A percentile compares a stretch with the other conserved stretches of the same genome.
phyloP scores from a whole-genome alignment of 2,113 vertebrate genomes.

The Saguinus midas region DNA sequence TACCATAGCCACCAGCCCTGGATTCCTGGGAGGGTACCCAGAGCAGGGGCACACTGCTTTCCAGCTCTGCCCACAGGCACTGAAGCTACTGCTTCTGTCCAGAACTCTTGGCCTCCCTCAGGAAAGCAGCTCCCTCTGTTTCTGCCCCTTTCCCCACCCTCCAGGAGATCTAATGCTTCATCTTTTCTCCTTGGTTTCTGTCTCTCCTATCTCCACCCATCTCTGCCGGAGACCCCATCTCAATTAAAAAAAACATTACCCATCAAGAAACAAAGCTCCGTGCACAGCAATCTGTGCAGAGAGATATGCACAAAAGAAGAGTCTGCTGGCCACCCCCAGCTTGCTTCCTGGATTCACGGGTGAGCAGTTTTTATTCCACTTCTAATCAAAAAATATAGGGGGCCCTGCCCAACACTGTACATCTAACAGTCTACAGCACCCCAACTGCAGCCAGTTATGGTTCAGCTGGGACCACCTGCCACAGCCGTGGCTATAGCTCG shows the following conservation, averaged over 20 bases:
- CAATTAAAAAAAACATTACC: neutral
- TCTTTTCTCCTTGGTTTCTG: neutral
- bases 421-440: neutral
- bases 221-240: neutral
- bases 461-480: neutral
- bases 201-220: neutral
- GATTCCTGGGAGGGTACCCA: neutral
- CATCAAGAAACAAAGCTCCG: neutral
- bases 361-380: neutral
- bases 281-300: neutral
- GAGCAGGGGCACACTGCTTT: neutral
- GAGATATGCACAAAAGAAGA: neutral
- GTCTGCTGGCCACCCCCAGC: neutral
- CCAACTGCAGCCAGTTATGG: neutral
- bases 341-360: neutral
- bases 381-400: too few species aligned
- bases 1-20: neutral
- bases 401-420: neutral
- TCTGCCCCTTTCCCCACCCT: neutral
- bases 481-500: neutral
- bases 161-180: neutral
- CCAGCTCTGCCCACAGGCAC: neutral
- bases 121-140: neutral
- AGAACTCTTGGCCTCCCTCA: neutral
- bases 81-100: rapidly evolving